These are phyloP conservation scores for Rhea pennata DNA, from an alignment of 2,113 vertebrate species.

Conservation along the genomic window DNA sequence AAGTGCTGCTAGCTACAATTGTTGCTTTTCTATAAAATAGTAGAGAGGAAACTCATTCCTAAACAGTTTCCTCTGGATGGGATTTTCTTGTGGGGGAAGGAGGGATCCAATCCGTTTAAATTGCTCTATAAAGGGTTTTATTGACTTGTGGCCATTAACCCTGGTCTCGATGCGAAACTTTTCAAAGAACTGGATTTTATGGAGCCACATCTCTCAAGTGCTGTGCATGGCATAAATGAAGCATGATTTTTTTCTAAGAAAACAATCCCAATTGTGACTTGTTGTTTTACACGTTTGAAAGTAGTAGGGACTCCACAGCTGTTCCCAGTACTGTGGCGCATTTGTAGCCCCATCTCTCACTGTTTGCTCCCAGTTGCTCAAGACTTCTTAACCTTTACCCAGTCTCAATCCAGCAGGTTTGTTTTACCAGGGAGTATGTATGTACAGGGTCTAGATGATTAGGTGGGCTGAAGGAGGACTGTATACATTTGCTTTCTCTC, in stretches of 20 bases:
- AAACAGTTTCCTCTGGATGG: slow-evolving; percentile 46
- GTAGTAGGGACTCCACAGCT: not conserved
- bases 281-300: not conserved
- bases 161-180: slow-evolving; percentile 42
- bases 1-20: slow-evolving; percentile 38
- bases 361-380: not conserved
- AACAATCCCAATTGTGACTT: not conserved
- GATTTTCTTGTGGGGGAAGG: slow-evolving; percentile 43
- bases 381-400: not conserved
- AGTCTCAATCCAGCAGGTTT: not conserved
- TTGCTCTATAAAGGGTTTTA: slow-evolving; percentile 60
- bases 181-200: slow-evolving; percentile 2
- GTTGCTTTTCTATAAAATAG: slow-evolving; percentile 44
- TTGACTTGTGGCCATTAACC: slow-evolving; percentile 45
- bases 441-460: not conserved
- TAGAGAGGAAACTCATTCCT: slow-evolving; percentile 55
- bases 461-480: not conserved
- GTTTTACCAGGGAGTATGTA: not conserved
- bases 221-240: not conserved
- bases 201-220: not conserved
- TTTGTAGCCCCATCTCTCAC: not conserved
- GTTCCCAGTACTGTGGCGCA: not conserved
- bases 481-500: not conserved
- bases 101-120: slow-evolving; percentile 25
- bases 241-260: not conserved